These are phyloP conservation scores for Hydrolagus affinis DNA, from an alignment of 2,113 vertebrate genomes.

Conservation along the genomic window DNA sequence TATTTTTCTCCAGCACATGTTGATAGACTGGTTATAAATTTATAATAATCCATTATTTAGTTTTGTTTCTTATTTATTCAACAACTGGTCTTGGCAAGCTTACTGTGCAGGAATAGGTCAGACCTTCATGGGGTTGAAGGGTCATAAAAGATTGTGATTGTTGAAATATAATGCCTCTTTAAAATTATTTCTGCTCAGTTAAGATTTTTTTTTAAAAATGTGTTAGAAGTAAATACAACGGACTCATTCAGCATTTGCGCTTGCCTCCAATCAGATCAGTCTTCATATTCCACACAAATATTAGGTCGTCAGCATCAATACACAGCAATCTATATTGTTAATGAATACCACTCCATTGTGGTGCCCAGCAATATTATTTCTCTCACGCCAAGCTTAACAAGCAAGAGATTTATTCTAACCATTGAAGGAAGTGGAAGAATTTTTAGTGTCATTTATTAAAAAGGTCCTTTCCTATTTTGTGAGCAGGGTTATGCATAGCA, in stretches of 20 bases:
- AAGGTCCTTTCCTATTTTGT: background rate
- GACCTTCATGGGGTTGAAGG: too few relatives aligned
- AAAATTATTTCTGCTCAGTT: background rate
- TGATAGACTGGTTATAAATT: too few relatives aligned
- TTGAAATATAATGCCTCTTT: background rate
- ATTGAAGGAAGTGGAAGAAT: too few relatives aligned
- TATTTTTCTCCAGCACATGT: too few relatives aligned
- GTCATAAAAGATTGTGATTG: background rate
- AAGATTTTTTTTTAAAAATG: background rate
- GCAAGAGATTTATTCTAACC: background rate
- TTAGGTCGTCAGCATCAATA: background rate
- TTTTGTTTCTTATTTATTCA: background rate
- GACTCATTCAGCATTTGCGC: background rate
- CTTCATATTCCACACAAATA: background rate
- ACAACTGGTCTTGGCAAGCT: background rate
- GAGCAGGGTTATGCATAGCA: background rate
- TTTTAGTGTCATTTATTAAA: background rate
- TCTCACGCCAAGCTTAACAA: background rate
- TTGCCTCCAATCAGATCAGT: background rate
- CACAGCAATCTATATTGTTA: background rate
- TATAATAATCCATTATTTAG: too few relatives aligned
- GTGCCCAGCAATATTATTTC: background rate
- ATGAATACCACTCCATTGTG: background rate
- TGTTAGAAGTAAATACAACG: background rate
- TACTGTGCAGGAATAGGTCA: background rate